A percentile compares a stretch with the other conserved stretches of the same genome.
Evolutionary conservation across 2,888 invertebrate genomes (phyloP).

Genomic region (Volucella inflata): DNA sequence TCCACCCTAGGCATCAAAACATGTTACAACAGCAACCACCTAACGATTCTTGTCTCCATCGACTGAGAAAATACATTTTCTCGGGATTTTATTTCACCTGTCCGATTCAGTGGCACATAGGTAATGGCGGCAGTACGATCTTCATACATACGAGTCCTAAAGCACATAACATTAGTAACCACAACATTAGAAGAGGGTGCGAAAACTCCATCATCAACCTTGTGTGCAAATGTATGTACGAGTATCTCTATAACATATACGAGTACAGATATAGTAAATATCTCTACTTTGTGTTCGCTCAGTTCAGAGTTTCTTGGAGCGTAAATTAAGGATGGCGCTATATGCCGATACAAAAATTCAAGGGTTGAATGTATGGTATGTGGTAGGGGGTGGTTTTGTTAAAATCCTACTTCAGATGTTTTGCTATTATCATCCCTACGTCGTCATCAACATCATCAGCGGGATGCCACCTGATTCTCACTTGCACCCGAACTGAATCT

Average conservation of each 20-base stretch:
- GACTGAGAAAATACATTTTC: conserved; percentile 60
- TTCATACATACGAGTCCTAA: conserved; percentile 14
- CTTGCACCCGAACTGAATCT: conserved; percentile 57
- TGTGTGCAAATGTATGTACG: not conserved
- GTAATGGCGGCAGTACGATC: not conserved
- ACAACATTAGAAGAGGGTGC: conserved; percentile 28
- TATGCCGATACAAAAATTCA: not conserved
- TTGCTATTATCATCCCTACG: conserved; percentile 53
- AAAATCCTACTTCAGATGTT: conserved; percentile 28
- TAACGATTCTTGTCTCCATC: conserved; percentile 44
- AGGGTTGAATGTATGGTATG: not conserved
- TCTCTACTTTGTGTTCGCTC: conserved; percentile 27
- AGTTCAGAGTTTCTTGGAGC: conserved; percentile 30
- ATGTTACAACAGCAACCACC: conserved; percentile 39
- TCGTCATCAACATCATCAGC: conserved; percentile 58
- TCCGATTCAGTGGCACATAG: conserved; percentile 55
- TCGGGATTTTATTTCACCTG: conserved; percentile 68
- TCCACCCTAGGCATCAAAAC: conserved; percentile 42
- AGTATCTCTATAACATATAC: not conserved
- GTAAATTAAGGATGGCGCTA: conserved; percentile 6
- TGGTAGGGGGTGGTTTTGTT: conserved; percentile 1
- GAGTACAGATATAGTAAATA: not conserved
- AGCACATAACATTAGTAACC: conserved; percentile 56
- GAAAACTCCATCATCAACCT: conserved; percentile 14
- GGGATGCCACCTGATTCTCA: conserved; percentile 37